A percentile compares a stretch with the other conserved stretches of the same genome.
These are phyloP conservation scores for Chloroceryle aenea DNA, from an alignment of 2,113 vertebrate genomes.

Conservation along the genomic window DNA sequence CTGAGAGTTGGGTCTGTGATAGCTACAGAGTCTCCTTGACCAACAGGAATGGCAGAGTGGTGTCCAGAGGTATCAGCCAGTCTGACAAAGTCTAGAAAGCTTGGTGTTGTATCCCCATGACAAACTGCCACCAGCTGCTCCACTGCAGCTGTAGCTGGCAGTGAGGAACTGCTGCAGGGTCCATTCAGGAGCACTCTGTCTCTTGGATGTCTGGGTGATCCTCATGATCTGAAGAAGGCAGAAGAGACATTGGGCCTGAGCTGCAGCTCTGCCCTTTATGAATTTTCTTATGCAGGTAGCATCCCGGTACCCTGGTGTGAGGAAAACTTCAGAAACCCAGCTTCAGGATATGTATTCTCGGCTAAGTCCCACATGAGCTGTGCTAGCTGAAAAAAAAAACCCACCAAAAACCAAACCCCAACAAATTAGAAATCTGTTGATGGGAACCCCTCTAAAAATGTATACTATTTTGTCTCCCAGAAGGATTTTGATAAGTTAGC, in stretches of 20 bases:
- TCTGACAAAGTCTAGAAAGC: background rate
- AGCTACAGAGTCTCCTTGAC: background rate
- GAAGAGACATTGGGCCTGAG: background rate
- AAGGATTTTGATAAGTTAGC: background rate
- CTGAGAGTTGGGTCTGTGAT: background rate
- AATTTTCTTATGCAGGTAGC: background rate
- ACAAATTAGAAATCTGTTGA: background rate
- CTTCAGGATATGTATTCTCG: background rate
- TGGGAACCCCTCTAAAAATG: background rate
- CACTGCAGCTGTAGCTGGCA: background rate
- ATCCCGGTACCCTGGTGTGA: background rate
- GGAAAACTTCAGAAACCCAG: background rate
- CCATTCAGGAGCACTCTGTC: background rate
- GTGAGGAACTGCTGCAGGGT: background rate
- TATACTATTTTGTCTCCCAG: background rate
- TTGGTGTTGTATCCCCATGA: background rate
- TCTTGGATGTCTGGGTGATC: background rate
- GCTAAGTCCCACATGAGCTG: background rate
- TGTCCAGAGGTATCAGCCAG: background rate
- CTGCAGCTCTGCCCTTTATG: background rate
- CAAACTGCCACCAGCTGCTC: background rate
- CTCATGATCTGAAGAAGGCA: background rate
- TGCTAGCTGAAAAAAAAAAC: background rate
- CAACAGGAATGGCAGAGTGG: background rate
- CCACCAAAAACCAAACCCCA: background rate